Percentiles rank a stretch among this genome's conserved stretches.
Evolutionary conservation across 2,888 invertebrate species (phyloP).

Genomic region (Nomada fucata): DNA sequence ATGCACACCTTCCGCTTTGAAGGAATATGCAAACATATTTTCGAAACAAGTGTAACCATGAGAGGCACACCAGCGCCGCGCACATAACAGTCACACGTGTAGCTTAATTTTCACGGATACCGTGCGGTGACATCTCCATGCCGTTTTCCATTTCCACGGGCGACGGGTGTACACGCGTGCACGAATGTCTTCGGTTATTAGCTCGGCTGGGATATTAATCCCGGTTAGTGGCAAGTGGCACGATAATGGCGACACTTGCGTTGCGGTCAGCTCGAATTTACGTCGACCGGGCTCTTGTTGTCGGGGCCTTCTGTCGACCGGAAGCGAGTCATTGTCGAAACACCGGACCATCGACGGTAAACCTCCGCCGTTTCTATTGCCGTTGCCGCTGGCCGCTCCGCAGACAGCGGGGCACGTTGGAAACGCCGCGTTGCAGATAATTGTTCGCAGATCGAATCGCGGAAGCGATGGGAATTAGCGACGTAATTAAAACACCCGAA

Average conservation of each 20-base stretch:
- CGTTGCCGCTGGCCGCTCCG: not conserved
- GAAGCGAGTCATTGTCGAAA: constrained; percentile 36
- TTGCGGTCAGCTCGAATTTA: constrained; percentile 63
- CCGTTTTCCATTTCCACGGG: constrained; percentile 31
- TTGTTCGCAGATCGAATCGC: constrained; percentile 22
- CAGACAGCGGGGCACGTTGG: not conserved
- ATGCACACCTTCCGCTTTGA: too few relatives aligned
- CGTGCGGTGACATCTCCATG: constrained; percentile 25
- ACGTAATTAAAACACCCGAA: constrained; percentile 31
- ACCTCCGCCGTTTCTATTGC: not conserved
- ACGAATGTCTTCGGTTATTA: constrained; percentile 63
- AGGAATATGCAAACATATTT: too few relatives aligned
- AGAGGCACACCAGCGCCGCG: too few relatives aligned
- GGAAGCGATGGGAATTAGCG: constrained; percentile 25
- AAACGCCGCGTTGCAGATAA: constrained; percentile 28
- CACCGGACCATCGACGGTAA: constrained; percentile 20
- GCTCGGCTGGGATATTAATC: constrained; percentile 63
- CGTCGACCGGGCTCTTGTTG: constrained; percentile 39
- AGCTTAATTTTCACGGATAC: not conserved
- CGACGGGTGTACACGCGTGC: constrained; percentile 7
- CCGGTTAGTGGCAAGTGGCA: constrained; percentile 62
- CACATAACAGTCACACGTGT: not conserved
- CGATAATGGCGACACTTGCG: constrained; percentile 63
- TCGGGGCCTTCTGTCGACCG: constrained; percentile 24
- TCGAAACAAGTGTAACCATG: too few relatives aligned